These are phyloP conservation scores for Liasis olivaceus DNA, from an alignment of 2,797 vertebrate species.

Conservation along the genomic window DNA sequence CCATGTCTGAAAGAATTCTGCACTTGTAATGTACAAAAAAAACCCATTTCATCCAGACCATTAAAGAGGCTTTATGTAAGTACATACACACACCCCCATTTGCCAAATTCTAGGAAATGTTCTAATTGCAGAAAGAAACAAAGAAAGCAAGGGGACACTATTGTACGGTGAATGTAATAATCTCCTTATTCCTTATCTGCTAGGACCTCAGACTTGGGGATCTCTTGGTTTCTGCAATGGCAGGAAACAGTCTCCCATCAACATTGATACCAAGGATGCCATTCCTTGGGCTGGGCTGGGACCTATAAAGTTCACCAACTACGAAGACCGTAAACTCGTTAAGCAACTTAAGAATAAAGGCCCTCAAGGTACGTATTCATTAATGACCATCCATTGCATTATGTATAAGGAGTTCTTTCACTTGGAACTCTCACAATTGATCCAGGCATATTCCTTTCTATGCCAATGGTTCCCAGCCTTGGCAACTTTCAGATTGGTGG, in stretches of 20 bases:
- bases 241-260: conserved; percentile 74
- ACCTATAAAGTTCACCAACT: conserved; percentile 59
- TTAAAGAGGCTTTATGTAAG: neutral
- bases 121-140: neutral
- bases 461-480: neutral
- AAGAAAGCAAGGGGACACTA: neutral
- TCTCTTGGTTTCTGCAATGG: conserved; percentile 53
- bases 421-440: neutral
- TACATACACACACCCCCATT: neutral
- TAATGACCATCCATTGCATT: neutral
- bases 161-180: too few relatives aligned
- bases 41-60: too few relatives aligned
- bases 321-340: neutral
- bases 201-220: conserved; percentile 57
- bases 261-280: conserved; percentile 58
- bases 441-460: neutral
- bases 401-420: neutral
- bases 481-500: neutral
- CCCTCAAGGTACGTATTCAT: conserved; percentile 52
- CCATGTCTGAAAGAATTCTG: too few relatives aligned
- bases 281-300: conserved; percentile 25
- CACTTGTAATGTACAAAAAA: too few relatives aligned
- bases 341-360: conserved; percentile 64
- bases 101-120: neutral
- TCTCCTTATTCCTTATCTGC: neutral